These are phyloP conservation scores for Drosophila algonquin DNA, from an alignment of 2,888 invertebrate species.

Conservation along the genomic window DNA sequence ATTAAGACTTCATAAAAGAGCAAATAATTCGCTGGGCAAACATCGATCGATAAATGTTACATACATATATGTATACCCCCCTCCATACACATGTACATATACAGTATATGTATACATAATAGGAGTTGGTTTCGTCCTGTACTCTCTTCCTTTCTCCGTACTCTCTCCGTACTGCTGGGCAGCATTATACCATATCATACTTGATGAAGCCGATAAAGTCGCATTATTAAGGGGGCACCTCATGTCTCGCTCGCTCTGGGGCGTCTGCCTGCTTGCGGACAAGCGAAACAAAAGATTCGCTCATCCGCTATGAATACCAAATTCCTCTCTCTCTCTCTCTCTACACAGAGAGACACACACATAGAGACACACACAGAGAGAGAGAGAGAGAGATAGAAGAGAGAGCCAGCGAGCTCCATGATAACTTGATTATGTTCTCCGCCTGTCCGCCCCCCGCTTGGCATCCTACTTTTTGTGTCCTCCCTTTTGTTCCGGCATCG, in stretches of 20 bases:
- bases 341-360: not conserved
- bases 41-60: slow-evolving; percentile 58
- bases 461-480: slow-evolving; percentile 27
- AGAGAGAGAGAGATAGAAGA: slow-evolving; percentile 15
- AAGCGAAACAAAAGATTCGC: slow-evolving; percentile 82
- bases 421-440: slow-evolving; percentile 65
- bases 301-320: slow-evolving; percentile 84
- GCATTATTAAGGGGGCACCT: slow-evolving; percentile 83
- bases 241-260: slow-evolving; percentile 76
- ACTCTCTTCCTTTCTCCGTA: not conserved
- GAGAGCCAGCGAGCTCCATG: slow-evolving; percentile 47
- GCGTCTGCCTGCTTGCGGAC: slow-evolving; percentile 66
- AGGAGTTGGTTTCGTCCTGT: not conserved
- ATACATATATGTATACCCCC: slow-evolving; percentile 2
- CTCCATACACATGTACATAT: not conserved
- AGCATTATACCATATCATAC: slow-evolving; percentile 83
- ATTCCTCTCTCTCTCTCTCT: slow-evolving; percentile 53
- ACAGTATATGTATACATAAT: slow-evolving; percentile 8
- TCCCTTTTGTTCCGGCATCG: slow-evolving; percentile 75
- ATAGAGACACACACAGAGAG: not conserved
- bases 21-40: slow-evolving; percentile 69
- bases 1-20: slow-evolving; percentile 80
- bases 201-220: slow-evolving; percentile 84
- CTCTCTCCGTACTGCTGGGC: slow-evolving; percentile 22
- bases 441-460: slow-evolving; percentile 43